phyloP scores from a whole-genome alignment of 2,797 vertebrate species.

The Sebastes steindachneri region DNA sequence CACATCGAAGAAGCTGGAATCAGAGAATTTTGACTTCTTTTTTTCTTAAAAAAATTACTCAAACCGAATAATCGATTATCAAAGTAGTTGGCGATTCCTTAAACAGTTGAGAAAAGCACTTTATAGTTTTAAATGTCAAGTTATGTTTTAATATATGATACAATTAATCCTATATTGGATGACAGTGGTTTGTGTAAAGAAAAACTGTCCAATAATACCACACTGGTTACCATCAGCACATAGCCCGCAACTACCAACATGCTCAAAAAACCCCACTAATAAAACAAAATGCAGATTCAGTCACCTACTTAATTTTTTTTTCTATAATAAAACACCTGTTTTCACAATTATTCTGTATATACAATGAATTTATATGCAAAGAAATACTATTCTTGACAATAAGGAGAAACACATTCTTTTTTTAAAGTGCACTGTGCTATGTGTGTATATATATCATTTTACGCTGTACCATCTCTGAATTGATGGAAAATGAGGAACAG shows the following conservation, averaged over 20 bases:
- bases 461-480: background rate
- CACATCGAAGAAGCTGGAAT: too few relatives aligned
- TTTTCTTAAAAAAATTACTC: too few relatives aligned
- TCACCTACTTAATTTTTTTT: background rate
- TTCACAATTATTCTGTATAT: background rate
- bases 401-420: background rate
- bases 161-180: background rate
- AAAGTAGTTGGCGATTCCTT: too few relatives aligned
- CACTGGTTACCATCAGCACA: background rate
- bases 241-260: background rate
- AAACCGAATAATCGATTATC: too few relatives aligned
- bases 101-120: background rate
- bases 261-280: background rate
- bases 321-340: background rate
- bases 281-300: background rate
- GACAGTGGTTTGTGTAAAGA: slow-evolving; percentile 12
- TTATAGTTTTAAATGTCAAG: background rate
- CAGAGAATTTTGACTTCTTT: too few relatives aligned
- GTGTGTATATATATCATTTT: background rate
- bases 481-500: background rate
- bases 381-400: background rate
- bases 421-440: background rate
- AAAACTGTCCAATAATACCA: background rate
- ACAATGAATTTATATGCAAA: background rate
- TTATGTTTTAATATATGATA: background rate